These are phyloP conservation scores for Platycnemis pennipes DNA, from an alignment of 2,888 invertebrate genomes.

Conservation along the genomic window DNA sequence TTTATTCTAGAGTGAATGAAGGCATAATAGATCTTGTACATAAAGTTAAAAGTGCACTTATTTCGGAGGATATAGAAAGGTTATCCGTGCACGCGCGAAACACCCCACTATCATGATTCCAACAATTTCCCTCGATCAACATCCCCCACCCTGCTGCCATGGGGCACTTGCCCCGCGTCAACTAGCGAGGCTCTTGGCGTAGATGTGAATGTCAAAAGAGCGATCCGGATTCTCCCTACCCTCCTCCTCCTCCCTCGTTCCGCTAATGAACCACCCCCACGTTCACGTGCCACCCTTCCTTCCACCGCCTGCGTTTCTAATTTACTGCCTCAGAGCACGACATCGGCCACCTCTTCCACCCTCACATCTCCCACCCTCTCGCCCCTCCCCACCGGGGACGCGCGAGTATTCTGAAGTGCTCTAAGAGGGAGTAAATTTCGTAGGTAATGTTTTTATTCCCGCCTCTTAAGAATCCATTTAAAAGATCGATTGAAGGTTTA, in stretches of 20 bases:
- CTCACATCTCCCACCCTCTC: background rate
- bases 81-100: too few species aligned
- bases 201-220: background rate
- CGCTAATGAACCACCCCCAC: background rate
- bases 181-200: background rate
- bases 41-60: too few species aligned
- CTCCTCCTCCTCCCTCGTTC: background rate
- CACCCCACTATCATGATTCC: background rate
- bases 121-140: background rate
- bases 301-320: slow-evolving; percentile 1
- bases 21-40: too few species aligned
- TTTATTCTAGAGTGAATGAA: too few species aligned
- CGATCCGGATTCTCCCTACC: slow-evolving; percentile 18
- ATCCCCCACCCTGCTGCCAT: background rate
- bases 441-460: too few species aligned
- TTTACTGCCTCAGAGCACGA: slow-evolving; percentile 29
- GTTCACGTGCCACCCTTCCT: too few species aligned
- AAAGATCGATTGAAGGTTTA: too few species aligned
- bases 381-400: background rate
- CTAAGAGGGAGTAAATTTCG: too few species aligned
- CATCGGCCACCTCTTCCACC: background rate
- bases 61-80: too few species aligned
- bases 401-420: background rate
- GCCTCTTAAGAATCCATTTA: too few species aligned
- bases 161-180: background rate